Percentiles rank a stretch among this genome's conserved stretches.
phyloP scores from a whole-genome alignment of 2,113 vertebrate species.

The Piliocolobus tephrosceles region DNA sequence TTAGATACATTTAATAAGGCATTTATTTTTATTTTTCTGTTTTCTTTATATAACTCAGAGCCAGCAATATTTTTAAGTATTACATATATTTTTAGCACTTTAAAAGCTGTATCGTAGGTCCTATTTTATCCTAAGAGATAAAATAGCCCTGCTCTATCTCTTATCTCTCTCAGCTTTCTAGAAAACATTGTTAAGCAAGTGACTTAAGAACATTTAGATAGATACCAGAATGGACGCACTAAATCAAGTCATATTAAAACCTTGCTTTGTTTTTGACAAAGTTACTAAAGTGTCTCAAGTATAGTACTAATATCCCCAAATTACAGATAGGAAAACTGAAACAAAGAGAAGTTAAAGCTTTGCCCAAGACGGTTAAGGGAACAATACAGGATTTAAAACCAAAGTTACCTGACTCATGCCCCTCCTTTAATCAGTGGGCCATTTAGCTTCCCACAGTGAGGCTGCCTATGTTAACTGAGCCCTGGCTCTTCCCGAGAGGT shows the following conservation, averaged over 20 bases:
- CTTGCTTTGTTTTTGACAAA: background rate
- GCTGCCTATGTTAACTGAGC: background rate
- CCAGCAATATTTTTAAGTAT: background rate
- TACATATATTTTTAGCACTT: background rate
- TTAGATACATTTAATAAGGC: background rate
- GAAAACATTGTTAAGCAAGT: background rate
- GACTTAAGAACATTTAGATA: background rate
- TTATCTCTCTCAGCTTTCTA: background rate
- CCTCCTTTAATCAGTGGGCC: background rate
- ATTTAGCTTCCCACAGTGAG: background rate
- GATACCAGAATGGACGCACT: background rate
- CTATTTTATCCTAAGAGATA: background rate
- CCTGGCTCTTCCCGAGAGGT: background rate
- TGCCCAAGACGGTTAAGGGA: background rate
- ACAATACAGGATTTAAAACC: background rate
- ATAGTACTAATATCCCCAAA: background rate
- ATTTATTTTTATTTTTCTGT: background rate
- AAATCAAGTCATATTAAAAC: background rate
- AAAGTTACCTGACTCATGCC: background rate
- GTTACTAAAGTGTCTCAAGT: background rate
- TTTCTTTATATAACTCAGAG: slow-evolving; percentile 1
- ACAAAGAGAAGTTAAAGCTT: background rate
- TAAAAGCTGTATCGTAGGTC: background rate
- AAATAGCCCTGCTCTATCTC: background rate
- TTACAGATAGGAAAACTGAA: background rate